Conservation (phyloP, 30 jellyfish, hydroid and myxozoan genomes). For the Clytia hemisphaerica region DNA sequence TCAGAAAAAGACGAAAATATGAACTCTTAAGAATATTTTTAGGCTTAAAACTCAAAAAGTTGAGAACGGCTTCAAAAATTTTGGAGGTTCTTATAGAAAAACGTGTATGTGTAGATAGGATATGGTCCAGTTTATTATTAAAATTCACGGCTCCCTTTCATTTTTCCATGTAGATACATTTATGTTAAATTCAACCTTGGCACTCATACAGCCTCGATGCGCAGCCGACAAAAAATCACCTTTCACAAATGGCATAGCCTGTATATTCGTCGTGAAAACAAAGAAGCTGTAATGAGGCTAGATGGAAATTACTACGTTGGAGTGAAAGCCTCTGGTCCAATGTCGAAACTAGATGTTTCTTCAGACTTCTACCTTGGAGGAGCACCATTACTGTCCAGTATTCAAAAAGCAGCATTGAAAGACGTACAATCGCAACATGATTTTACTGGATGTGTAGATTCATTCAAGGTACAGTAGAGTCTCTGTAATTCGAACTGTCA, state of each 20-base stretch:
- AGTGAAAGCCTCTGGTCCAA: slow-evolving; percentile 52
- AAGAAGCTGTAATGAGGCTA: slow-evolving; percentile 70
- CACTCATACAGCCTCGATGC: slow-evolving; percentile 44
- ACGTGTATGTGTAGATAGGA: too few relatives aligned
- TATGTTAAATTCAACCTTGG: slow-evolving; percentile 76
- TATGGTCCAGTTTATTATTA: too few relatives aligned
- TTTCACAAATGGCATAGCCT: slow-evolving; percentile 49
- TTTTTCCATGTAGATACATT: slow-evolving; percentile 33
- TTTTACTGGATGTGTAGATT: slow-evolving; percentile 60
- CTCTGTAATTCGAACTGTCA: background rate
- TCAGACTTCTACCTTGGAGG: slow-evolving; percentile 75
- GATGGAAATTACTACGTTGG: slow-evolving; percentile 53
- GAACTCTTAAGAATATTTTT: too few relatives aligned
- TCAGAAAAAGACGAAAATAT: too few relatives aligned
- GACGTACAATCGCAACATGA: slow-evolving; percentile 59
- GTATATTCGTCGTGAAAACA: slow-evolving; percentile 46
- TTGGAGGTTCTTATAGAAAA: too few relatives aligned
- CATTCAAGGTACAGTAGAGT: slow-evolving; percentile 53
- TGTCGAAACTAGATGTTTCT: slow-evolving; percentile 42
- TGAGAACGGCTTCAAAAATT: too few relatives aligned
- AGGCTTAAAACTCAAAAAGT: too few relatives aligned
- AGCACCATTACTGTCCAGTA: slow-evolving; percentile 41
- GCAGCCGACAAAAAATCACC: slow-evolving; percentile 39
- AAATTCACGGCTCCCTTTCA: background rate
- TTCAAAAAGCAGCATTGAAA: slow-evolving; percentile 49